Conservation (phyloP, 2,113 vertebrate species). For the Gopherus flavomarginatus region DNA sequence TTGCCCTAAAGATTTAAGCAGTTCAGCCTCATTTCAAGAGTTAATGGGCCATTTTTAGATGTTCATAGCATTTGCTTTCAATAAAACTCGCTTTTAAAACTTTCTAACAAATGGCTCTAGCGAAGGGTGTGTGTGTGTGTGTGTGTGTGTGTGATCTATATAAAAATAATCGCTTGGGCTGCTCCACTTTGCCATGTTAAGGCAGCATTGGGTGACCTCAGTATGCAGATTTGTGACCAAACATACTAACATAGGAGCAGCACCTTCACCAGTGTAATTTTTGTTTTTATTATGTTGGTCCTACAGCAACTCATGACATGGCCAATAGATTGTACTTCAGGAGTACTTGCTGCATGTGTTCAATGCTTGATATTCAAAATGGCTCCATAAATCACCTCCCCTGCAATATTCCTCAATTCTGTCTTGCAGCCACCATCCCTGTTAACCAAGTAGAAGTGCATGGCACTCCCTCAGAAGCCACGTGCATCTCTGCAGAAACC, state of each 20-base stretch:
- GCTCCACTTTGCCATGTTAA: neutral
- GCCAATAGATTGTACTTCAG: neutral
- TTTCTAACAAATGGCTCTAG: constrained; percentile 6
- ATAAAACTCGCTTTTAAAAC: neutral
- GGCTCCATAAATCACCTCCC: neutral
- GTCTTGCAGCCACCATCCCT: neutral
- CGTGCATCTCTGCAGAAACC: neutral
- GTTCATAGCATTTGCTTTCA: constrained; percentile 22
- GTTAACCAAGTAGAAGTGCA: neutral
- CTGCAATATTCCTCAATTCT: neutral
- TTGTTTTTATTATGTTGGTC: neutral
- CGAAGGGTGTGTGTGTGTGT: neutral
- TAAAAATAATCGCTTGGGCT: neutral
- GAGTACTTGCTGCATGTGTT: neutral
- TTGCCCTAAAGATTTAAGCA: constrained; percentile 14
- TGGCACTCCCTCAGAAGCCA: neutral
- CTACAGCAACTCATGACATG: neutral
- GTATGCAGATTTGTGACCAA: neutral
- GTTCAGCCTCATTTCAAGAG: neutral
- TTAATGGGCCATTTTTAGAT: neutral
- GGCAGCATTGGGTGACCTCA: neutral
- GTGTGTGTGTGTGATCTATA: neutral
- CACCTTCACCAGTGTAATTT: neutral
- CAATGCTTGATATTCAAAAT: neutral
- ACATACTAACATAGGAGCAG: neutral